Base-by-base conservation (phyloP, 2,888 invertebrate genomes). In the Trimorus sp. region DNA sequence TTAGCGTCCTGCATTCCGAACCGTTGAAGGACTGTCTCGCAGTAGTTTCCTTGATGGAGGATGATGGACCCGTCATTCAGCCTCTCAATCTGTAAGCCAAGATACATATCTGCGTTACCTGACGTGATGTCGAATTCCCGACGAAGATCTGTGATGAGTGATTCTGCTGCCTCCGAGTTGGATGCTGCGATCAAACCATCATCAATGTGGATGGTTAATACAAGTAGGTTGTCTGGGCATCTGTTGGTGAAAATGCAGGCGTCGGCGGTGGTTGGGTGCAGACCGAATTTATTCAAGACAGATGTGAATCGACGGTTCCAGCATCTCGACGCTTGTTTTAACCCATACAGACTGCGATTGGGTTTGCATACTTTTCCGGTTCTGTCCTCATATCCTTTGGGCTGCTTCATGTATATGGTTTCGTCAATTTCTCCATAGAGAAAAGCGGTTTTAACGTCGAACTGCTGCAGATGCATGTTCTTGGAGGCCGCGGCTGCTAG, bases 321-420 rank as follows among this genome's bases (percentile, higher is more conserved):
- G 53, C 87, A 87, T 58, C 90, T 73, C 0, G 62, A 62, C 0
- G 62, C 62, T 14, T 62, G 62, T 11, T 48, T 49, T 6, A 62
- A 49, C n/a, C 90, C 90, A 83, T 91, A 91, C 16, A 91, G 56
- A 63, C 88, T 87, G 74, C 84, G 85, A n/a, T 84, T 84, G 11
- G 91, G 79, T 49, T 85, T 82, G 74, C 90, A 91, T 3, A 90
- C 89, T 26, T 70, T 53, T 7, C 62, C 66, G 2, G 86, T 82
- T n/a, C 86, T 87, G 79, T 89, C 87, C 15, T 84, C 71, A 69
- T 83, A 90, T 7, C 89, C 89, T 62, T 88, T 83, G 56, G 90
- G 90, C 56, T 90, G 89, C 42, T 86, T 76, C 88, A 89, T 89
- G 54, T 86, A 90, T 8, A 90, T 86, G 14, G 83, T 85, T 74